phyloP scores from a whole-genome alignment of 2,888 invertebrate species.

The Apoda limacodes region DNA sequence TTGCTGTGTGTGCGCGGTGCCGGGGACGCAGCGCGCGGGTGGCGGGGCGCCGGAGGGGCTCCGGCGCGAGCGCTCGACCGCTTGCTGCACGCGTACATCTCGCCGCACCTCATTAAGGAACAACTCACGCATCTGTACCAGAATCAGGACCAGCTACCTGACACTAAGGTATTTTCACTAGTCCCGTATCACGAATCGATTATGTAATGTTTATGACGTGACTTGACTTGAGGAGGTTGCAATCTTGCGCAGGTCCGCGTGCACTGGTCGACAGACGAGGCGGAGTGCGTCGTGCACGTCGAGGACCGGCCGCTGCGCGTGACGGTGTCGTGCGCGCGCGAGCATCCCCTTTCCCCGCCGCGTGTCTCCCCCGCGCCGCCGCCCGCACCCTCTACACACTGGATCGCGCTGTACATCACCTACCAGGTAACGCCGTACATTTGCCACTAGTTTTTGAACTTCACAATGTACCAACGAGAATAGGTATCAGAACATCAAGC shows the following conservation, averaged over 20 bases:
- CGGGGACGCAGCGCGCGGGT: constrained; percentile 75
- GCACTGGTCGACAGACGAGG: constrained; percentile 78
- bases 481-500: no score
- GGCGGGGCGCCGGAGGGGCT: constrained; percentile 74
- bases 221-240: constrained; percentile 12
- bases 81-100: constrained; percentile 65
- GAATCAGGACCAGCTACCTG: no score
- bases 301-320: constrained; percentile 89
- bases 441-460: not conserved
- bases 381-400: constrained; percentile 28
- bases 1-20: constrained; percentile 71
- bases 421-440: constrained; percentile 76
- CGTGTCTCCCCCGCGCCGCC: constrained; percentile 23
- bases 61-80: constrained; percentile 81
- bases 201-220: constrained; percentile 9
- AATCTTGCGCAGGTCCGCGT: no score
- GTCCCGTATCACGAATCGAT: no score
- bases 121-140: constrained; percentile 14
- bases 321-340: constrained; percentile 79
- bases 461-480: no score
- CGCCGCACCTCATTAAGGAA: constrained; percentile 41
- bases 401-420: constrained; percentile 83
- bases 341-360: constrained; percentile 80
- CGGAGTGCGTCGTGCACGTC: constrained; percentile 84
- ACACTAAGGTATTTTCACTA: no score